phyloP scores from a whole-genome alignment of 2,113 vertebrate species.

The Neolamprologus brichardi region DNA sequence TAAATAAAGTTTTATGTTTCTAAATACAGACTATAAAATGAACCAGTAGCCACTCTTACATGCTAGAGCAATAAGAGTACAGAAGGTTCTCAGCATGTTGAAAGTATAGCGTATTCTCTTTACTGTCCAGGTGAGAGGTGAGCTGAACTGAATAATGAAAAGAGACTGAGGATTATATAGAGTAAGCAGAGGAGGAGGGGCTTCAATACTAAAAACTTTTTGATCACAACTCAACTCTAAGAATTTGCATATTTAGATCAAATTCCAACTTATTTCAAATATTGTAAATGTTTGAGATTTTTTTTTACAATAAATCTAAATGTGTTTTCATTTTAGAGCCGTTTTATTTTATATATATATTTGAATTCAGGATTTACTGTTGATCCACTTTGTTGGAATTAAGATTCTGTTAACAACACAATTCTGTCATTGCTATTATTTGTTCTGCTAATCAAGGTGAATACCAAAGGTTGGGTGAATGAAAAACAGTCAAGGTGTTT shows the following conservation, averaged over 20 bases:
- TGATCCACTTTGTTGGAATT: background rate
- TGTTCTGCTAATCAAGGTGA: background rate
- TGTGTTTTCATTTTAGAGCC: rapidly evolving
- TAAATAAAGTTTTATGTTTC: background rate
- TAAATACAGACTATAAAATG: background rate
- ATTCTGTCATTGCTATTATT: background rate
- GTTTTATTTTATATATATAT: rapidly evolving
- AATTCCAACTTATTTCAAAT: rapidly evolving
- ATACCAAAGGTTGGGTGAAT: background rate
- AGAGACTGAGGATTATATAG: background rate
- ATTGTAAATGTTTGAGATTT: rapidly evolving
- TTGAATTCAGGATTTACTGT: rapidly evolving
- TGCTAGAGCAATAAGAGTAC: constrained; percentile 44
- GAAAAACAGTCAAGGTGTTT: background rate
- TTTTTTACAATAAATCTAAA: rapidly evolving
- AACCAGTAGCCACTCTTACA: rapidly evolving
- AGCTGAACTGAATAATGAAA: background rate
- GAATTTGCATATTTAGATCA: background rate
- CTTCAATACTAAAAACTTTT: background rate
- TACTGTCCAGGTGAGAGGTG: background rate
- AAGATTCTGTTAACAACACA: rapidly evolving
- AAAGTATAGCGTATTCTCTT: constrained; percentile 3
- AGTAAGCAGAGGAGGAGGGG: background rate
- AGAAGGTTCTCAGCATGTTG: constrained; percentile 52
- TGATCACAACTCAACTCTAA: background rate